Conservation (phyloP, 2,797 vertebrate species). For the Tiaroga cobitis region DNA sequence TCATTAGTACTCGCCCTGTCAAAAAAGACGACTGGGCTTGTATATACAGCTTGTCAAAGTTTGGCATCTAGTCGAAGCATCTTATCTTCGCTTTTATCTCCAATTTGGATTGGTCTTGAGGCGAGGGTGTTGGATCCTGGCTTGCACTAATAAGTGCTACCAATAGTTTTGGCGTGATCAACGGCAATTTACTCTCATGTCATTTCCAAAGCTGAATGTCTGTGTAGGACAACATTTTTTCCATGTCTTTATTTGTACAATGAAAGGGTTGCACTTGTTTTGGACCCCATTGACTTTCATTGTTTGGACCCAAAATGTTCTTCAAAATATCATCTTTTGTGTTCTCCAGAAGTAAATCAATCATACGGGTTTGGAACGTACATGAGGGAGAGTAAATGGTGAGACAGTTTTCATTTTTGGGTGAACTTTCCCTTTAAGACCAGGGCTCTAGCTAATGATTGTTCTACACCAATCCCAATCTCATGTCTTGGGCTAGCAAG, state of each 20-base stretch:
- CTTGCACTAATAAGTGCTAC: neutral
- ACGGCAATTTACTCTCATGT: neutral
- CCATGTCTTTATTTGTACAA: neutral
- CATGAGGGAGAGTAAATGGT: neutral
- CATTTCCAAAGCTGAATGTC: neutral
- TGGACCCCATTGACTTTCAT: neutral
- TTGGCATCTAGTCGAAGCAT: neutral
- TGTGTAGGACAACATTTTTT: no score
- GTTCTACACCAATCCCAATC: neutral
- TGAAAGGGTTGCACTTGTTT: neutral
- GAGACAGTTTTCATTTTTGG: neutral
- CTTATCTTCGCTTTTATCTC: neutral
- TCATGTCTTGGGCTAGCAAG: neutral
- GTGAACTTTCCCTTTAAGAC: neutral
- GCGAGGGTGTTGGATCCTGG: conserved; percentile 3
- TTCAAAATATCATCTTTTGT: neutral
- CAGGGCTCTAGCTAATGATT: neutral
- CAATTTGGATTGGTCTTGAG: conserved; percentile 11
- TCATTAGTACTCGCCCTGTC: neutral
- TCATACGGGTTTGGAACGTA: neutral
- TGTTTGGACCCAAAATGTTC: neutral
- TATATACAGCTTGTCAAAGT: neutral
- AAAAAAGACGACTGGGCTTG: neutral
- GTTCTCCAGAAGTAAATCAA: neutral
- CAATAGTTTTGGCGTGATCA: neutral